Evolutionary conservation across 2,888 invertebrate species (phyloP), one percentile per base, ranked within the genome.

Genomic region (Smittia sp.): DNA sequence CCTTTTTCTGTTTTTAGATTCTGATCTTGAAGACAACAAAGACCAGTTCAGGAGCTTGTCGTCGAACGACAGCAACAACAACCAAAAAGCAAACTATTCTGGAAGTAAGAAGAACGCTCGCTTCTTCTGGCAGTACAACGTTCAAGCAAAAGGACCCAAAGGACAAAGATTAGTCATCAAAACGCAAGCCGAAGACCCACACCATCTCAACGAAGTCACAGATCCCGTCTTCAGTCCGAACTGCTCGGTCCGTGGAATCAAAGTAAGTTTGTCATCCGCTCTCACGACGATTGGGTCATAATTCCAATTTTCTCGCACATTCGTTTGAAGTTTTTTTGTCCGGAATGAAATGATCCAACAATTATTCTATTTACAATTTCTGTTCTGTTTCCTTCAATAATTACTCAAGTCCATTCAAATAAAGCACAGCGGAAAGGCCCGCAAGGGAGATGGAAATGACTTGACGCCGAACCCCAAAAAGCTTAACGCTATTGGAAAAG

Each of bases 41-140:
- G 86, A 80, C 70, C 80, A 79, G 70, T 76, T 77, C 69, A 65
- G 69, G 27, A 65, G 58, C 9, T 85, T 79, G 9, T 76, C 75
- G 20, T 75, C 75, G 75, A 80, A 80, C 74, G 84, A 83, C 20
- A 75, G 79, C 81, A 85, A 75, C 79, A 82, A 22, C 79, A 68
- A 73, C 67, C 18, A 73, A 24, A 20, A 18, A 58, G 9, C 3
- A n/a, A 18, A 58, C 22, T 58, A 20, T 27, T 27, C 74, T 68
- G 39, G 69, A 4, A 70, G 74, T 20, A 93, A 92, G 81, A 92
- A 90, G 77, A 94, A 95, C 79, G 58, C 58, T 58, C 87, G 91
- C 75, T 97, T 87, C 83, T 98, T 98, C 81, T 98, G 98, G 98
- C 98, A 98, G 81, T 98, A 98, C 82, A 98, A 98, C 84, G 95